Percentiles rank a stretch among this genome's conserved stretches.
Evolutionary conservation across 2,888 invertebrate species (phyloP).

Genomic region (Chironomus tentans): DNA sequence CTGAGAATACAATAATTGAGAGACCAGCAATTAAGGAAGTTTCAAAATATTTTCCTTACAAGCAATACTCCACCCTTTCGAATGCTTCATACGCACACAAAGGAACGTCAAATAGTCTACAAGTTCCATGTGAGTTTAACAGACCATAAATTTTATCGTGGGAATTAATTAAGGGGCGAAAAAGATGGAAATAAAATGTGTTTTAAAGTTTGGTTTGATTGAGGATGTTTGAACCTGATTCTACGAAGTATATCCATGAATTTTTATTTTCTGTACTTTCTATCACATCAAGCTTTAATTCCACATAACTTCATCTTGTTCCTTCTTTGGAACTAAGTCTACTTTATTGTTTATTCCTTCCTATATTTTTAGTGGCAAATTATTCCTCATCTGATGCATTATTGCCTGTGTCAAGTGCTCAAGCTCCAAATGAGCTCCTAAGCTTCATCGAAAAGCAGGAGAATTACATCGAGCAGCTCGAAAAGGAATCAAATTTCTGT

Average conservation of each 20-base stretch:
- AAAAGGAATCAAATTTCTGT: constrained; percentile 75
- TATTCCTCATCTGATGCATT: neutral
- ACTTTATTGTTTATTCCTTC: too few species aligned
- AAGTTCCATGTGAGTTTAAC: constrained; percentile 10
- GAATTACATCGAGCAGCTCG: constrained; percentile 77
- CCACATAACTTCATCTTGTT: too few species aligned
- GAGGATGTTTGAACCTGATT: too few species aligned
- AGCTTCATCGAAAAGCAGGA: constrained; percentile 78
- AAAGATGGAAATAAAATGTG: too few species aligned
- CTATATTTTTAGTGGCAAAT: too few species aligned
- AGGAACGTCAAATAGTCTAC: constrained; percentile 1
- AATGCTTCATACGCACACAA: constrained; percentile 3
- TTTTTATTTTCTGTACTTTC: too few species aligned
- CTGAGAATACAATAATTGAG: constrained; percentile 32
- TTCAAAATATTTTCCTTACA: constrained; percentile 39
- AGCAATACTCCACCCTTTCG: constrained; percentile 8
- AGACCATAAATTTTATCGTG: neutral
- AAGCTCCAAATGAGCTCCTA: constrained; percentile 58
- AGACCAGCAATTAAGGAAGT: constrained; percentile 41
- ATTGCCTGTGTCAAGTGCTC: constrained; percentile 22
- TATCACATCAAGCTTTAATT: too few species aligned
- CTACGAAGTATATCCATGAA: too few species aligned
- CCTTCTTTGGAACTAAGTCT: too few species aligned
- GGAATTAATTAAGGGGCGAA: neutral
- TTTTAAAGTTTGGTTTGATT: too few species aligned